Base-by-base conservation (phyloP, 2,888 invertebrate genomes). In the Sipha maydis region DNA sequence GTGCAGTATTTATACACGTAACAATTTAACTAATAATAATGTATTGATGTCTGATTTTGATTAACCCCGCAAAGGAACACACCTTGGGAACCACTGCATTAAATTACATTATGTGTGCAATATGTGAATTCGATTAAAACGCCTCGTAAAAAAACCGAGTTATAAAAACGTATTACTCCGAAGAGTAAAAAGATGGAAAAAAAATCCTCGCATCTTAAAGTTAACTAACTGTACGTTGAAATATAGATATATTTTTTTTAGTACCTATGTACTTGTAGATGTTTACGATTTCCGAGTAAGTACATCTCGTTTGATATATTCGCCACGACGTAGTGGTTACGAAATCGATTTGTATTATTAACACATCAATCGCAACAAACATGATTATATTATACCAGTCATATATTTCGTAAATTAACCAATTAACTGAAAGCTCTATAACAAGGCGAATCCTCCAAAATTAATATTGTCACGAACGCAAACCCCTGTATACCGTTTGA, bases 91-190 rank as follows among this genome's bases (percentile, higher is more conserved):
- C 48, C 48, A 14, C 48, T 48, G 48, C 48, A 48, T 14, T 14
- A 14, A 48, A 11, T 48, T 48, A 61, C 25, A 19, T 56, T 56
- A 4, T 4, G 7, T 25, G 7, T 21, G 61, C 3, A 54, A 8
- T 28, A 54, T 78, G 25, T 25, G 56, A 79, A 79, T 79, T 79
- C 79, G 56, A 79, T 56, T 56, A 56, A 56, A 79, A 78, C 31
- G 7, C 61, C 21, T 61, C 61, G 61, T 61, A 61, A 61, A 61
- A 61, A 21, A 3, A 19, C 25, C 61, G 61, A 61, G 21, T 25
- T 61, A 3, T 78, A 31, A 80, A 61, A 80, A 38, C 38, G 17
- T 34, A 38, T 67, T 38, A 61, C 61, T 38, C 61, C 34, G 17
- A n/a, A 17, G 71, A 17, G 28, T 69, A 11, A 71, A 71, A 71